phyloP scores from a whole-genome alignment of 2,113 vertebrate species.

The Typhlomys cinereus region DNA sequence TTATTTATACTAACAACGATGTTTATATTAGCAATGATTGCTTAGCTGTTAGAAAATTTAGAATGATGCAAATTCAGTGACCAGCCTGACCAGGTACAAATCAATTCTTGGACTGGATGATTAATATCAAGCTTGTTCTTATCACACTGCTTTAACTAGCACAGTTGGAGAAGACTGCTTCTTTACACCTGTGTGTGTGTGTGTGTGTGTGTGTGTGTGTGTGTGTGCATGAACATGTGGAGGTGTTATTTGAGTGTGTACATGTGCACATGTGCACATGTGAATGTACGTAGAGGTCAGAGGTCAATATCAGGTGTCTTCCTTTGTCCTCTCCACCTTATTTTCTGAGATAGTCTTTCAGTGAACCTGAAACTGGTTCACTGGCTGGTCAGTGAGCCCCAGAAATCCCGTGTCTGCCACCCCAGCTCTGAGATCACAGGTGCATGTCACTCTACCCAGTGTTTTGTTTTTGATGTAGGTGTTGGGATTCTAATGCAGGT shows the following conservation, averaged over 20 bases:
- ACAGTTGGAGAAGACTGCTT: background rate
- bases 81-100: background rate
- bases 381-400: background rate
- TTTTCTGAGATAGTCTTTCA: background rate
- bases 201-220: background rate
- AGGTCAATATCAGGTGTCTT: background rate
- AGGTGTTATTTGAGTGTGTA: background rate
- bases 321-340: background rate
- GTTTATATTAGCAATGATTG: background rate
- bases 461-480: background rate
- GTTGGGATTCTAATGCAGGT: too few species aligned
- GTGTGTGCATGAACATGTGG: background rate
- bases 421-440: too few species aligned
- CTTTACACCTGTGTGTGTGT: rapidly evolving
- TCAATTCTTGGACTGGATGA: background rate
- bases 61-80: constrained; percentile 4
- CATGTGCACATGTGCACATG: too few species aligned
- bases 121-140: constrained; percentile 9
- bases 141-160: background rate
- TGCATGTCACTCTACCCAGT: background rate
- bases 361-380: too few species aligned
- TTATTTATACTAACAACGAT: background rate
- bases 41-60: background rate
- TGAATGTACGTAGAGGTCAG: too few species aligned
- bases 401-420: background rate